These are phyloP conservation scores for Koerneria pararmatus DNA, from an alignment of 2,888 invertebrate species.

Conservation along the genomic window DNA sequence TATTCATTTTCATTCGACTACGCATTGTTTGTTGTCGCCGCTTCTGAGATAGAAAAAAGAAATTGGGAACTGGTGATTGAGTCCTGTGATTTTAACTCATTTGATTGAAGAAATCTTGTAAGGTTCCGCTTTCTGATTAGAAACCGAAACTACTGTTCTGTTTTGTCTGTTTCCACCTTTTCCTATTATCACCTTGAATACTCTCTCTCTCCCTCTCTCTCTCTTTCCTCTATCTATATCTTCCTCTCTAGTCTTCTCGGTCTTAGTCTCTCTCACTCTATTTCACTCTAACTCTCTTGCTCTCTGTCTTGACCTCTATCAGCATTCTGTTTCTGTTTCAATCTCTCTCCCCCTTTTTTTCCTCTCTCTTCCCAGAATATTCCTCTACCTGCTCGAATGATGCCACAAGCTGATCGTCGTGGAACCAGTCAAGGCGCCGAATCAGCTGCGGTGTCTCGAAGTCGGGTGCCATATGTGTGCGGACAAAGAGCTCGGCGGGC, in stretches of 20 bases:
- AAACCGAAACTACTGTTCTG: background rate
- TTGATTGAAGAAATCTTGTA: background rate
- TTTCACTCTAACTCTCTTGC: background rate
- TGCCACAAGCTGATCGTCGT: constrained; percentile 52
- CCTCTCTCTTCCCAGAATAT: background rate
- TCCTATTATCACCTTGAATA: background rate
- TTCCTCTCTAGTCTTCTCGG: background rate
- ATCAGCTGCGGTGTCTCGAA: constrained; percentile 57
- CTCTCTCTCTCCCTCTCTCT: background rate
- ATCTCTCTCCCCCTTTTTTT: background rate
- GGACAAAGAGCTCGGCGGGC: constrained; percentile 49
- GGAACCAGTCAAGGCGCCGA: constrained; percentile 56
- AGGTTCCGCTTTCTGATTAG: too few species aligned
- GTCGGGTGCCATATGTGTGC: constrained; percentile 58
- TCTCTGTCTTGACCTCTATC: background rate
- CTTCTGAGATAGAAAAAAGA: too few species aligned
- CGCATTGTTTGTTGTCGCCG: too few species aligned
- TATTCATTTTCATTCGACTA: background rate
- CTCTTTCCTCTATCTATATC: background rate
- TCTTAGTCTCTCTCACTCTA: too few species aligned
- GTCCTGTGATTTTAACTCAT: too few species aligned
- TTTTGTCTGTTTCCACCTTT: background rate
- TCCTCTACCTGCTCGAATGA: constrained; percentile 48
- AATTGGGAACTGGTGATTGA: too few species aligned
- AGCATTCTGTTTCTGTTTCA: background rate